These are phyloP conservation scores for Melipona beecheii DNA, from an alignment of 2,888 invertebrate species.

Conservation along the genomic window DNA sequence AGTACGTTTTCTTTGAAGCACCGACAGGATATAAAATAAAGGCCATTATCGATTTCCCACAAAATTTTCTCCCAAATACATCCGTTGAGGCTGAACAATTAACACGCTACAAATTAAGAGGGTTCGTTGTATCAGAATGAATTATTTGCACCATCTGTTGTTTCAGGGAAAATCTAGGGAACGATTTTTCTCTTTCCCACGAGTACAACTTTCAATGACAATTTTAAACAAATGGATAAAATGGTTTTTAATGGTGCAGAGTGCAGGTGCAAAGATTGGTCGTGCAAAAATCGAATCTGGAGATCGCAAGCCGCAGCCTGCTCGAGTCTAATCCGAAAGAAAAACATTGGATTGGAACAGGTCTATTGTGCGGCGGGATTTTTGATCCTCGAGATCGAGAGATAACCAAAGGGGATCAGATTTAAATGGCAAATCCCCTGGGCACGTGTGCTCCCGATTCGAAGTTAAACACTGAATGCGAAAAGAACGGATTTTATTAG, in stretches of 20 bases:
- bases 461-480: neutral
- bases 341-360: slow-evolving; percentile 67
- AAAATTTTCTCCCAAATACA: slow-evolving; percentile 18
- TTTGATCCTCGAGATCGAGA: slow-evolving; percentile 66
- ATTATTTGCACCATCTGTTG: slow-evolving; percentile 67
- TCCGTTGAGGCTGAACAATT: slow-evolving; percentile 64
- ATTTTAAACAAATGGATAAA: neutral
- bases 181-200: slow-evolving; percentile 62
- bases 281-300: slow-evolving; percentile 12
- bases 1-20: slow-evolving; percentile 19
- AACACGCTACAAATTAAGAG: slow-evolving; percentile 56
- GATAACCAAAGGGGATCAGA: slow-evolving; percentile 66
- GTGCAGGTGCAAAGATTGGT: slow-evolving; percentile 28
- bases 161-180: slow-evolving; percentile 56
- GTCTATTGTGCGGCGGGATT: slow-evolving; percentile 65
- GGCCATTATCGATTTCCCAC: slow-evolving; percentile 56
- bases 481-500: neutral
- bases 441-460: slow-evolving; percentile 48
- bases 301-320: slow-evolving; percentile 47
- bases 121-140: slow-evolving; percentile 48
- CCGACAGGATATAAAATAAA: slow-evolving; percentile 64
- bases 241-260: neutral
- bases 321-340: slow-evolving; percentile 69
- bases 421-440: slow-evolving; percentile 67
- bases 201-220: slow-evolving; percentile 33